Base-by-base conservation (phyloP, 2,888 invertebrate species). In the Neelides folsomi region DNA sequence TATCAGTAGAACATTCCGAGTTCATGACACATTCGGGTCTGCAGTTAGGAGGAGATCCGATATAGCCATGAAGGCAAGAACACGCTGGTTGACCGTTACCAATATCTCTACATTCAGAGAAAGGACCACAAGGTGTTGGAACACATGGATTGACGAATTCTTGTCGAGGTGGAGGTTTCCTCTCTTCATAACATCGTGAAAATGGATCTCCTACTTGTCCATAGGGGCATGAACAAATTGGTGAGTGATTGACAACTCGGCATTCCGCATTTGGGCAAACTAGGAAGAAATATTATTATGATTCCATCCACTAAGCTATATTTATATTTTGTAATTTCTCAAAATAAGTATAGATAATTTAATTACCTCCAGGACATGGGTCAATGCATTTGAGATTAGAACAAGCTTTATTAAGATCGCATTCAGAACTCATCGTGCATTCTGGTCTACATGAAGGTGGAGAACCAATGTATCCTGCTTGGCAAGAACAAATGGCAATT, bases 371-470 rank as follows among this genome's bases (percentile, higher is more conserved):
- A 35, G 58, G 67, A 66, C 52, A 63, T 9, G 60, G 59, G 58
- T 90, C 86, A 9, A 81, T 79, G 68, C 90, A 92, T 71, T 81
- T 83, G 65, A 83, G 82, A 68, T 86, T 86, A 38, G 69, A 59
- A 47, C 62, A 63, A 18, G 62, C 56, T 18, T 52, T 41, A 10
- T 51, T 53, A 10, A 49, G 54, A 10, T 53, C 51, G 45, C 60
- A 60, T 39, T 56, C 56, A 1, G 83, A 79, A 67, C 81, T 83
- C 15, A 81, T 77, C 45, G 88, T 72, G 71, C 89, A 89, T 72
- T 88, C 86, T 27, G 86, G 57, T 20, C 57, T 47, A 42, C 60
- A 60, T 13, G 49, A 52, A 18, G 57, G 54, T 19, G 59, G 60
- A 12, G 57, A 50, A 18, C 59, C 59, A 35, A 54, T 51, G 38